A percentile compares a stretch with the other conserved stretches of the same genome.
Evolutionary conservation across 2,113 vertebrate species (phyloP).

Genomic region (Malurus alboscapulatus): DNA sequence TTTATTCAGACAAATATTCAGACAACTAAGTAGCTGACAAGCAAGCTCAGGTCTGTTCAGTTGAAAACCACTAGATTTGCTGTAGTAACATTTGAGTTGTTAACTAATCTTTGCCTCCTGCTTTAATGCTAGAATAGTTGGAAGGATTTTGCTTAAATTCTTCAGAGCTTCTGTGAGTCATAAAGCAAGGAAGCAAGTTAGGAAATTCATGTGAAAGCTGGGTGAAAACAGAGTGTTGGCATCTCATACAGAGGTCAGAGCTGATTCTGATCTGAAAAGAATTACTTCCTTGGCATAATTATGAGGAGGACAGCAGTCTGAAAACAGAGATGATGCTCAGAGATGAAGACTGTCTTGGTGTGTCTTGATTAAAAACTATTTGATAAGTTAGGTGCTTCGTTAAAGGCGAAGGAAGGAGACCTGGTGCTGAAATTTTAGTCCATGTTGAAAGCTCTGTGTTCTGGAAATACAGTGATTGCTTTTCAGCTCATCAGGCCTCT

Average conservation of each 20-base stretch:
- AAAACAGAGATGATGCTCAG: not conserved
- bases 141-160: conserved; percentile 29
- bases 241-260: not conserved
- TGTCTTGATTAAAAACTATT: not conserved
- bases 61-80: not conserved
- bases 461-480: not conserved
- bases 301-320: not conserved
- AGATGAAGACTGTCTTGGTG: not conserved
- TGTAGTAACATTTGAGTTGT: not conserved
- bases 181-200: not conserved
- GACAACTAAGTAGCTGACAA: not conserved
- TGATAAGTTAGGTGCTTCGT: not conserved
- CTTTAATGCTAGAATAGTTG: conserved; percentile 27
- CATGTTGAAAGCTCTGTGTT: not conserved
- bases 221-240: not conserved
- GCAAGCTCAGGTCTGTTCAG: not conserved
- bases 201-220: not conserved
- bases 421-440: not conserved
- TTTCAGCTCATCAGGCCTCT: not conserved
- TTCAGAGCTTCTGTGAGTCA: not conserved
- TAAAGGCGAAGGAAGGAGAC: not conserved
- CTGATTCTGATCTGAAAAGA: not conserved
- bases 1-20: not conserved
- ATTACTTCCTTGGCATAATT: not conserved
- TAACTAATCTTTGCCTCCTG: not conserved